These are phyloP conservation scores for Ctenopoma kingsleyae DNA, from an alignment of 2,797 vertebrate genomes.

Conservation along the genomic window DNA sequence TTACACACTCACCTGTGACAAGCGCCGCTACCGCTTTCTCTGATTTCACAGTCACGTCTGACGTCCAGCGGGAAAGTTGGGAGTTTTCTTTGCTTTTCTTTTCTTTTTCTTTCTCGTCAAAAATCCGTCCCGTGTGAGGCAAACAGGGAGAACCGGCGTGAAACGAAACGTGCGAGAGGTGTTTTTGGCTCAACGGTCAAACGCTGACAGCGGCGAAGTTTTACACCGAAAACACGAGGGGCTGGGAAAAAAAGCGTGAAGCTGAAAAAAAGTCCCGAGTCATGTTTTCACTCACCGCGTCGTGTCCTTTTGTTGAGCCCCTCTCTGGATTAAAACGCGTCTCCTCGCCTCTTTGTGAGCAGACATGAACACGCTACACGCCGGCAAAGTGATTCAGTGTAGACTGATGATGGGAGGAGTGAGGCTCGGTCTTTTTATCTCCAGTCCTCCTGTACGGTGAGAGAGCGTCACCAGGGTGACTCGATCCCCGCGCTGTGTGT, in stretches of 20 bases:
- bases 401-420: constrained; percentile 65
- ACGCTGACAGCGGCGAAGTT: constrained; percentile 60
- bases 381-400: constrained; percentile 33
- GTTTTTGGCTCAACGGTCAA: constrained; percentile 37
- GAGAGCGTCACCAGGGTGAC: constrained; percentile 56
- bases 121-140: constrained; percentile 8
- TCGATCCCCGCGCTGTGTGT: constrained; percentile 41
- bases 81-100: neutral
- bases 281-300: constrained; percentile 9
- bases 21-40: constrained; percentile 26
- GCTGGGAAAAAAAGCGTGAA: neutral
- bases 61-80: constrained; percentile 26
- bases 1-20: constrained; percentile 65
- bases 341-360: constrained; percentile 15
- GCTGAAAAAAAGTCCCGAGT: constrained; percentile 13
- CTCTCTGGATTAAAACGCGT: neutral
- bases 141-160: constrained; percentile 33
- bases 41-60: constrained; percentile 1
- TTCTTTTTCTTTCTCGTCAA: neutral
- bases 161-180: constrained; percentile 26
- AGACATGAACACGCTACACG: neutral
- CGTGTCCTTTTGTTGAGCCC: neutral
- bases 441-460: constrained; percentile 33
- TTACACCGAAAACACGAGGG: constrained; percentile 32
- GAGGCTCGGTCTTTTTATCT: constrained; percentile 54